Evolutionary conservation across 1,140 invertebrate species (phyloP).

Genomic region (Dendrolimus punctatus): DNA sequence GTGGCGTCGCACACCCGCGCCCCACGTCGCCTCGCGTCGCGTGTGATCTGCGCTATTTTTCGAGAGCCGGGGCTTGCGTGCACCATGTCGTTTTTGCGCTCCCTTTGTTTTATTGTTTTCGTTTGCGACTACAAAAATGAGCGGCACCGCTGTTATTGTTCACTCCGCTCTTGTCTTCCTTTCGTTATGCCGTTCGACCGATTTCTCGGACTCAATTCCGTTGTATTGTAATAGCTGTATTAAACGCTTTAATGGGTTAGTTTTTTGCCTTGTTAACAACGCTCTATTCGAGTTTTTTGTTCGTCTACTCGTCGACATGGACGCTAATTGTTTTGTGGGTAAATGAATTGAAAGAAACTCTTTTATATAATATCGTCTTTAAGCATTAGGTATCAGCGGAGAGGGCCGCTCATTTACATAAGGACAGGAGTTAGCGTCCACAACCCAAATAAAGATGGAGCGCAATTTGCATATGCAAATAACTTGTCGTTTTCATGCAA

Average conservation of each 20-base stretch:
- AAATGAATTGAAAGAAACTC: constrained; percentile 21
- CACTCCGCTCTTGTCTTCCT: constrained; percentile 30
- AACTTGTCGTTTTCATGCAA: constrained; percentile 56
- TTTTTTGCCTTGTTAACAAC: constrained; percentile 40
- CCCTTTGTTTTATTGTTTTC: constrained; percentile 57
- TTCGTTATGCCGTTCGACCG: constrained; percentile 21
- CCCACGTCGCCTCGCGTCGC: constrained; percentile 24
- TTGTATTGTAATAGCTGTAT: constrained; percentile 35
- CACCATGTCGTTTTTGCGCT: constrained; percentile 41
- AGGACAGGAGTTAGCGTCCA: constrained; percentile 50
- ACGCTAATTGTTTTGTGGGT: constrained; percentile 28
- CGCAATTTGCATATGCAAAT: constrained; percentile 70
- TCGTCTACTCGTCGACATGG: constrained; percentile 23
- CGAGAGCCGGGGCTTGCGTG: constrained; percentile 42
- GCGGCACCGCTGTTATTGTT: constrained; percentile 46
- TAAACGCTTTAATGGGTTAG: constrained; percentile 27
- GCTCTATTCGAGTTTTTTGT: constrained; percentile 34
- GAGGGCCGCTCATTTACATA: constrained; percentile 44
- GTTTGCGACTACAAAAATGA: constrained; percentile 43
- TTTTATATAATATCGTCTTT: constrained; percentile 25
- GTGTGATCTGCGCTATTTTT: constrained; percentile 44
- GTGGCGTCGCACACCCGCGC: constrained; percentile 11
- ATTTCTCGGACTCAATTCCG: constrained; percentile 30
- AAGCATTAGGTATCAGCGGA: constrained; percentile 30
- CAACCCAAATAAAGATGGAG: constrained; percentile 64